These are phyloP conservation scores for Amblyjoppa fuscipennis DNA, from an alignment of 2,888 invertebrate species.

Conservation along the genomic window DNA sequence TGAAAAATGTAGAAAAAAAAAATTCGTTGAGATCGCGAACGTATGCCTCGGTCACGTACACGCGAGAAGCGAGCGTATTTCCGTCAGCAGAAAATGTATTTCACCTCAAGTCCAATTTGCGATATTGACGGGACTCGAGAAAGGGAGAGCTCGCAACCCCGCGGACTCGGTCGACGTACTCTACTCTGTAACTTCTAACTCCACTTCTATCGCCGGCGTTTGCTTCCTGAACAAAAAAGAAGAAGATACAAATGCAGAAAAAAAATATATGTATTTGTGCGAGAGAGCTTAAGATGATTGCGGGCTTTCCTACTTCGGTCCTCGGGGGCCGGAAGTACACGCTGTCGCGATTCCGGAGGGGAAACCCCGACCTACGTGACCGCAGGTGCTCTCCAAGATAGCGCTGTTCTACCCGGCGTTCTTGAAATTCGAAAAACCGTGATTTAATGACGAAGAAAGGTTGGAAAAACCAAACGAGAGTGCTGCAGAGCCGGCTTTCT, in stretches of 20 bases:
- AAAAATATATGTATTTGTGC: neutral
- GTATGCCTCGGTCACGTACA: constrained; percentile 56
- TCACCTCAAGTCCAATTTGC: constrained; percentile 56
- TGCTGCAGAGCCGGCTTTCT: neutral
- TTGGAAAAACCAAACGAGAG: neutral
- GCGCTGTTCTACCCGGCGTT: neutral
- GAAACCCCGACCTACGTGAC: constrained; percentile 48
- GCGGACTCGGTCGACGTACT: neutral
- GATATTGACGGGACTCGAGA: constrained; percentile 44
- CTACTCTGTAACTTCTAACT: neutral
- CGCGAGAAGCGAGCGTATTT: constrained; percentile 19
- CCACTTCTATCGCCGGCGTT: neutral
- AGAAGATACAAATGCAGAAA: too few species aligned
- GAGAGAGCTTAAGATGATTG: constrained; percentile 43
- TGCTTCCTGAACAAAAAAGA: neutral
- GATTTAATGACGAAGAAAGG: neutral
- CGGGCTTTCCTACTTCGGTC: constrained; percentile 35
- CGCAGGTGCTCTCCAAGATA: constrained; percentile 23
- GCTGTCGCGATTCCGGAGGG: neutral
- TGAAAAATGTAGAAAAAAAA: constrained; percentile 42
- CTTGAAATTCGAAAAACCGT: constrained; percentile 25
- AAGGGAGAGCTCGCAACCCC: constrained; percentile 4
- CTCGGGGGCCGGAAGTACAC: constrained; percentile 46
- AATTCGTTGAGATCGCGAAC: constrained; percentile 37
- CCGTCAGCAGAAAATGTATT: constrained; percentile 54